phyloP scores from a whole-genome alignment of 2,113 vertebrate genomes.

The Lepidothrix coronata region DNA sequence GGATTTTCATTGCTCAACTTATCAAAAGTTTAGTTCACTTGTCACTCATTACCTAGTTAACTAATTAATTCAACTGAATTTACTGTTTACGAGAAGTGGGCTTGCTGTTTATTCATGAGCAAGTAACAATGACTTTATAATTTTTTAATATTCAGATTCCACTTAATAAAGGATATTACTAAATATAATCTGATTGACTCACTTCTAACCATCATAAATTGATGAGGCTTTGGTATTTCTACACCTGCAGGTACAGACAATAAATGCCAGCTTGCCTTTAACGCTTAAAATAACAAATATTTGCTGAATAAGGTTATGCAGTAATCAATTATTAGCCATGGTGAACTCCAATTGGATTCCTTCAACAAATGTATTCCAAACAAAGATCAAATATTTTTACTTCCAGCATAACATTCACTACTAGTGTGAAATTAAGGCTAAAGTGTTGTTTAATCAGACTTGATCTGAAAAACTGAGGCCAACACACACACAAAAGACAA shows the following conservation, averaged over 20 bases:
- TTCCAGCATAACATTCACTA: background rate
- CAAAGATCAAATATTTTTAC: slow-evolving; percentile 46
- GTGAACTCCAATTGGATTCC: slow-evolving; percentile 3
- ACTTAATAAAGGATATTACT: background rate
- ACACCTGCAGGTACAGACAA: background rate
- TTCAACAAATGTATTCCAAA: slow-evolving; percentile 56
- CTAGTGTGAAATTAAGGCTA: slow-evolving; percentile 57
- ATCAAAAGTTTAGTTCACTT: slow-evolving; percentile 10
- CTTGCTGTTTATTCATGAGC: background rate
- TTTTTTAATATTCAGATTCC: background rate
- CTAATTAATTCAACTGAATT: slow-evolving; percentile 12
- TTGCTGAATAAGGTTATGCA: background rate
- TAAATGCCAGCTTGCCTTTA: background rate
- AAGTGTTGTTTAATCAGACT: slow-evolving; percentile 40
- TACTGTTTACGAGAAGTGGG: background rate
- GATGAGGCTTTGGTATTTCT: background rate
- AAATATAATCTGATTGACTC: background rate
- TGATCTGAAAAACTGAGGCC: slow-evolving; percentile 48
- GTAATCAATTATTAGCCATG: background rate
- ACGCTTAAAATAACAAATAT: background rate
- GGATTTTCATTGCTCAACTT: background rate
- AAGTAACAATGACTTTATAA: background rate
- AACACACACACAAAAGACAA: slow-evolving; percentile 41
- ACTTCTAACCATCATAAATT: background rate
- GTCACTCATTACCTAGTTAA: slow-evolving; percentile 11